Evolutionary conservation across 2,113 vertebrate species (phyloP), one percentile per base, ranked within the genome.

Genomic region (Synodontis membranacea): DNA sequence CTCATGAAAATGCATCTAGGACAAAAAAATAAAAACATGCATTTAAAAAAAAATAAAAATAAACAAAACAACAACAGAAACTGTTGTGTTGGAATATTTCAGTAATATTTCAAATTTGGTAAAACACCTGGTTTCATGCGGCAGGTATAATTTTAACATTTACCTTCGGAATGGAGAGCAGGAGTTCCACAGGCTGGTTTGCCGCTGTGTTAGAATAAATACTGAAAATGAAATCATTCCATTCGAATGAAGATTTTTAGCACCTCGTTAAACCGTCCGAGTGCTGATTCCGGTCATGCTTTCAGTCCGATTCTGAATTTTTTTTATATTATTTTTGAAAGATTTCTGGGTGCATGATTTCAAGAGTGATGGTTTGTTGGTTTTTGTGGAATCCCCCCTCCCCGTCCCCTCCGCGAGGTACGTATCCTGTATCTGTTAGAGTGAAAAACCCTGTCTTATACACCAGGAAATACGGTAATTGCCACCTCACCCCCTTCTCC

Each of bases 391-490:
- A 39, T 80, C 25, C 2, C 25, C 50, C 31, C 15, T 19, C 64
- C 56, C 48, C 5, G 2, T 80, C 4, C 15, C 31, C 64, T 80
- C 48, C 5, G 2, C 56, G 1, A 80, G 52, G 21, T 58, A 21
- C 11, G 2, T 39, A 56, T 56, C 52, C n/a, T 56, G 21, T 15
- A 54, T 80, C 5, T 42, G 78, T 34, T 28, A 28, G 21, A 15
- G 34, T 17, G 25, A 6, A 31, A 78, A 79, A 8, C 52, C 34
- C 52, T n/a, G 52, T 42, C 28, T 37, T 66, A 15, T 68, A 48
- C 82, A 37, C 64, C 46, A 37, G 64, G n/a, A 68, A 72, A 54
- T 70, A 66, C 68, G 19, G n/a, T 84, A 84, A 84, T 84, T 84
- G 68, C 68, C 83, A 72, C 50, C 48, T 72, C 37, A 7, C 83